Percentiles rank a stretch among this genome's conserved stretches.
phyloP scores from a whole-genome alignment of 1,140 invertebrate species.

The Drosophila seguyi region DNA sequence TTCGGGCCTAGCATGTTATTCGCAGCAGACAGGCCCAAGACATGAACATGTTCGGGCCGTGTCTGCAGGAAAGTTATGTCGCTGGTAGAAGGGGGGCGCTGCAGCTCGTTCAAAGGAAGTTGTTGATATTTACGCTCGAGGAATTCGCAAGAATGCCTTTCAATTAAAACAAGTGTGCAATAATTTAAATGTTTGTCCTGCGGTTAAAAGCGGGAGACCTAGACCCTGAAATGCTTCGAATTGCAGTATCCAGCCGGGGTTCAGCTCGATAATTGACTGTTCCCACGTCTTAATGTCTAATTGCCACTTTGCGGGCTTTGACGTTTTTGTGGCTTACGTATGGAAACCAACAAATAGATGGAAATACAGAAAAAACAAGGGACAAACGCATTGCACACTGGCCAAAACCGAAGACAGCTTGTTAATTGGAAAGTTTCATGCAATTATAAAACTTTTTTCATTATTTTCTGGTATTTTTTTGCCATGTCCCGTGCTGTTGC shows the following conservation, averaged over 20 bases:
- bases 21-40: conserved; percentile 44
- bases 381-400: conserved; percentile 38
- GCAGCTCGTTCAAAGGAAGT: conserved; percentile 70
- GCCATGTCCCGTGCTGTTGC: conserved; percentile 10
- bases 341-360: conserved; percentile 16
- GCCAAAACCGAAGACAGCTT: conserved; percentile 72
- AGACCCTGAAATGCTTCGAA: conserved; percentile 13
- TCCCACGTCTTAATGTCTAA: conserved; percentile 55
- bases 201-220: conserved; percentile 5
- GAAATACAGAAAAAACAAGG: background rate
- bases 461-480: conserved; percentile 72
- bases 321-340: conserved; percentile 43
- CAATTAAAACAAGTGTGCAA: conserved; percentile 74
- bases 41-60: conserved; percentile 41
- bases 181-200: conserved; percentile 58
- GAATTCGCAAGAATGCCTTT: conserved; percentile 73
- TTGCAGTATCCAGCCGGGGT: conserved; percentile 14
- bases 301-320: conserved; percentile 62
- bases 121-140: conserved; percentile 78
- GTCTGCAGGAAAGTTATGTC: conserved; percentile 56
- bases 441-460: conserved; percentile 84
- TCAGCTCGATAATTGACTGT: conserved; percentile 53
- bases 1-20: conserved; percentile 42
- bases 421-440: conserved; percentile 83
- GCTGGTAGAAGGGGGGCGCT: conserved; percentile 17